Base-by-base conservation (phyloP, 1,140 invertebrate genomes). In the Drosophila carrolli region DNA sequence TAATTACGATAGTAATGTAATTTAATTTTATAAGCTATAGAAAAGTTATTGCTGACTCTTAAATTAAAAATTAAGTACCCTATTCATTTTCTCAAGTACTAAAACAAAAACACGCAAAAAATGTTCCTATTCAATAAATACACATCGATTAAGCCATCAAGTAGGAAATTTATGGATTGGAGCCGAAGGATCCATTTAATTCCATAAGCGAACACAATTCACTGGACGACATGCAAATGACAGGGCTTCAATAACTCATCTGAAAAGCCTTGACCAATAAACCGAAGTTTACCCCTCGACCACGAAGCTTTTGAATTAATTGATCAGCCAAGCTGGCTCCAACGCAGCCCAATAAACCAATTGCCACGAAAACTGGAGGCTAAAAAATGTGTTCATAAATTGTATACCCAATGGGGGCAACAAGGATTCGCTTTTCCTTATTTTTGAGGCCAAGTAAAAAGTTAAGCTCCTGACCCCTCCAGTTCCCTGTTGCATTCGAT, bases 301-400 rank as follows among this genome's bases (percentile, higher is more conserved):
- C 56, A 55, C 63, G 19, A 74, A 41, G 55, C 53, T 63, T 58
- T 83, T 73, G 67, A 83, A 83, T 88, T 88, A 89, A 88, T 88
- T 88, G 83, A 80, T 79, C 68, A 68, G 51, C 27, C 47, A 62
- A 61, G 62, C 66, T 59, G 38, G 46, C 48, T 53, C 38, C 29
- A 4, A 44, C 14, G 46, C 8, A 59, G 43, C 68, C 50, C 71
- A 78, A 82, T 82, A 78, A 86, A 81, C 68, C 70, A 86, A 85
- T 73, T 66, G 59, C 65, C 70, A 48, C 32, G 50, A 50, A 47
- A 19, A 38, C 5, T 51, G 46, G 16, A 9, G 40, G 46, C 48
- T 16, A 48, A 61, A 61, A 19, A 73, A 43, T 23, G 35, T 32
- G 59, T 40, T 84, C 62, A 81, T 85, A 81, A 85, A 71, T 86